Conservation (phyloP, 2,797 vertebrate species). For the Oceanodroma leucorhoa region DNA sequence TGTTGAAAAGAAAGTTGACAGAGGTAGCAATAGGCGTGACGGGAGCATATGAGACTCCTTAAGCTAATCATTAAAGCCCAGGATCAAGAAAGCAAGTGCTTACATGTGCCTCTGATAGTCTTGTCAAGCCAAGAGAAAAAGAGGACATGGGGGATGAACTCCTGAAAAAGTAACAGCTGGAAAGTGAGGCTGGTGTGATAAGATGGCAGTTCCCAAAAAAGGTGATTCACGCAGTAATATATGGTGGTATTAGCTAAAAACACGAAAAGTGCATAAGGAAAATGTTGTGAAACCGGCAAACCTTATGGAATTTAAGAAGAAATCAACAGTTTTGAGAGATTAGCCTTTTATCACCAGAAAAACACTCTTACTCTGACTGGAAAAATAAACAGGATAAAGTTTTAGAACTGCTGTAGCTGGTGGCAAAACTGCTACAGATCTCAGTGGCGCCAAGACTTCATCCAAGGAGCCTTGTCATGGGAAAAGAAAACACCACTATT, state of each 20-base stretch:
- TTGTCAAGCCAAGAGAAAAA: conserved; percentile 29
- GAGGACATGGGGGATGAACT: neutral
- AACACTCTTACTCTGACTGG: neutral
- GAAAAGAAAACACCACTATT: neutral
- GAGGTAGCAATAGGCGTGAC: conserved; percentile 51
- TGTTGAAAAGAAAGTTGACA: conserved; percentile 47
- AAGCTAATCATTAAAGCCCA: conserved; percentile 49
- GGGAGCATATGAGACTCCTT: conserved; percentile 57
- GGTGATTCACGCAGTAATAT: neutral
- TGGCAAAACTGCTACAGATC: neutral
- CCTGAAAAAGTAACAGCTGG: conserved; percentile 50
- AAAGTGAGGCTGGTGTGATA: conserved; percentile 25
- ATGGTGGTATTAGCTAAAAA: neutral
- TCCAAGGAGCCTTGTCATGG: neutral
- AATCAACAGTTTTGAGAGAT: conserved; percentile 7
- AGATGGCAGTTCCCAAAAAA: neutral
- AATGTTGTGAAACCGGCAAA: conserved; percentile 3
- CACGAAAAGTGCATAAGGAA: neutral
- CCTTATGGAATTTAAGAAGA: neutral
- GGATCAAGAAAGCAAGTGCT: conserved; percentile 46
- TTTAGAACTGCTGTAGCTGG: neutral
- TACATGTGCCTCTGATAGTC: conserved; percentile 28
- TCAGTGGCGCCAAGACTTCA: neutral
- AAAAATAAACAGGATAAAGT: neutral
- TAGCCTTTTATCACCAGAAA: neutral